Base-by-base conservation (phyloP, 1,140 invertebrate species). In the Oncopodura yosiiana region DNA sequence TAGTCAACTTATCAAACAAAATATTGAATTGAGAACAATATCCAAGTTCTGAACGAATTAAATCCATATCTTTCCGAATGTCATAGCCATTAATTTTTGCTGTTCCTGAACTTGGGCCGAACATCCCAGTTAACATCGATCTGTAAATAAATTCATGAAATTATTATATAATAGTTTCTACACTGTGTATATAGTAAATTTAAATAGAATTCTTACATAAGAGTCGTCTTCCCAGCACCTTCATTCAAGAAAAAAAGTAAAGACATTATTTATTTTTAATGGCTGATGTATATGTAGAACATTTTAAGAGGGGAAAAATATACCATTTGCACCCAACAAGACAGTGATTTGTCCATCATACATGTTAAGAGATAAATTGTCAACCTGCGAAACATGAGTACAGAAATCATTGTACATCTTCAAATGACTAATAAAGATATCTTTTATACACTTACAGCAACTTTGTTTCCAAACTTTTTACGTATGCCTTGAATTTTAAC, bases 11-110 rank as follows among this genome's bases (percentile, higher is more conserved):
- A 49, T 88, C 81, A 69, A 95, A 94, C 1, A 96, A 75, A 51
- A 95, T 84, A 69, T 96, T 89, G 68, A 94, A 87, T 70, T 98
- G 94, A 12, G 94, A 93, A 72, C 94, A 98, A 8, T 91, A 73
- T 1, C 92, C 91, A 0, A 93, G 71, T 52, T 80, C 81, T 29
- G 74, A 70, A 19, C 87, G 75, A 1, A 86, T 81, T 6, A 48
- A 66, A n/a, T 67, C 66, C 60, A 78, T 75, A 41, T 81, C 71
- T 12, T 69, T 76, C 18, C 74, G 66, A 32, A 86, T 81, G 65
- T 84, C 78, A 65, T 76, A 78, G 12, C 80, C 84, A 65, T 81
- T 78, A 36, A 83, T 73, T 19, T 73, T 51, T 16, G 82, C 80
- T 51, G 74, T 74, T n/a, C 83, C 83, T 55, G 70, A 70, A 0